Base-by-base conservation (phyloP, 2,113 vertebrate species). In the Trichomycterus rosablanca region DNA sequence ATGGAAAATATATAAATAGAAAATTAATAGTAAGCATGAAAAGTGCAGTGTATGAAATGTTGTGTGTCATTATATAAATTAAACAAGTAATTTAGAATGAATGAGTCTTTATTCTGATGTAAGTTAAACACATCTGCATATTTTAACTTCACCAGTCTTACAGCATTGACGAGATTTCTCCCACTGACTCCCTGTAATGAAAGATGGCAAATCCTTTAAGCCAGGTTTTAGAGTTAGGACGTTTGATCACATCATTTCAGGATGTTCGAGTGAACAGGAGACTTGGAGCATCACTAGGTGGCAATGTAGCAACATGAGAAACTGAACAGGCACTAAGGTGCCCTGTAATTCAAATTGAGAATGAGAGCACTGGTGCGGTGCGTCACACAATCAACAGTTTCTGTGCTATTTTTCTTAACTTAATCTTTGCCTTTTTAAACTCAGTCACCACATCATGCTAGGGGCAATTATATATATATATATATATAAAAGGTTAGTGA, bases 241-340 rank as follows among this genome's bases (percentile, higher is more conserved):
- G 28, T 56, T 69, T 63, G 45, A 66, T 75, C 62, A 23, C 43
- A 57, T 49, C 34, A 8, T 62, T 57, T 40, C 62, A 71, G 37
- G 46, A 32, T 51, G 73, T 73, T 32, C 15, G 62, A 56, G 53
- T 26, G 28, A 14, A 44, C 8, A 43, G 44, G 56, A 51, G 43
- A 35, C 7, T 68, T 60, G 70, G 60, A 49, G 32, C 19, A 68
- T 83, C 86, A 85, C 84, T 88, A 86, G 86, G 80, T 84, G 86
- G 84, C 86, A 88, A 80, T 85, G 72, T 74, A 78, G 84, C 79
- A 79, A 80, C 86, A 83, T 46, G 63, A 53, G 83, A 80, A 50
- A 67, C 42, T 53, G 5, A 39, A 53, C 59, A 34, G 32, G 18
- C 24, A 34, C 39, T 4, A 9, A 18, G 7, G 16, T 19, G 4